A percentile compares a stretch with the other conserved stretches of the same genome.
phyloP scores from a whole-genome alignment of 2,888 invertebrate genomes.

The Villa cingulata region DNA sequence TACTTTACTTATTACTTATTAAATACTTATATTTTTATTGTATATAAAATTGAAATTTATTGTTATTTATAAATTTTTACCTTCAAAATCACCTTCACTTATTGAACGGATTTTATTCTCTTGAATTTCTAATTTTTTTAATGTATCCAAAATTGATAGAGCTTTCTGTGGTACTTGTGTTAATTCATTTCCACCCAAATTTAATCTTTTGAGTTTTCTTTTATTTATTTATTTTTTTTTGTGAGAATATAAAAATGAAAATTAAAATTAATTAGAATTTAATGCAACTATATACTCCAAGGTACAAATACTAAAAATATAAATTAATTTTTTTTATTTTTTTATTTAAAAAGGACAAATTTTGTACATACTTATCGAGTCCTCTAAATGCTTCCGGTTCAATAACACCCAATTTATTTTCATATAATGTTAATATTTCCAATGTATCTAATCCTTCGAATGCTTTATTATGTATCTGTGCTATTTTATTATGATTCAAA shows the following conservation, averaged over 20 bases:
- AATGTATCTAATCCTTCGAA: slow-evolving; percentile 78
- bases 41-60: not conserved
- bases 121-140: slow-evolving; percentile 78
- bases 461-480: slow-evolving; percentile 61
- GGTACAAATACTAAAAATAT: not conserved
- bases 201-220: slow-evolving; percentile 68
- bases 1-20: too few relatives aligned
- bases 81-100: slow-evolving; percentile 73
- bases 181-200: slow-evolving; percentile 73
- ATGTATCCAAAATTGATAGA: slow-evolving; percentile 60
- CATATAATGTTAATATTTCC: slow-evolving; percentile 76
- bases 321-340: not conserved
- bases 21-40: too few relatives aligned
- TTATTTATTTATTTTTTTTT: slow-evolving; percentile 13
- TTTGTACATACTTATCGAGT: slow-evolving; percentile 59
- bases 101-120: slow-evolving; percentile 69
- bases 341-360: slow-evolving; percentile 17
- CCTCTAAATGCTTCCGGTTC: slow-evolving; percentile 76
- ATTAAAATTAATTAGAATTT: not conserved
- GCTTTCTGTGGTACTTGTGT: slow-evolving; percentile 65
- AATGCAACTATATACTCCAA: too few relatives aligned
- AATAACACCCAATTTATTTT: slow-evolving; percentile 65
- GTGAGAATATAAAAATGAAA: too few relatives aligned
- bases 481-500: slow-evolving; percentile 78
- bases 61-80: slow-evolving; percentile 34